Evolutionary conservation across 2,113 vertebrate species (phyloP), one percentile per base, ranked within the genome.

Genomic region (Tapirus terrestris): DNA sequence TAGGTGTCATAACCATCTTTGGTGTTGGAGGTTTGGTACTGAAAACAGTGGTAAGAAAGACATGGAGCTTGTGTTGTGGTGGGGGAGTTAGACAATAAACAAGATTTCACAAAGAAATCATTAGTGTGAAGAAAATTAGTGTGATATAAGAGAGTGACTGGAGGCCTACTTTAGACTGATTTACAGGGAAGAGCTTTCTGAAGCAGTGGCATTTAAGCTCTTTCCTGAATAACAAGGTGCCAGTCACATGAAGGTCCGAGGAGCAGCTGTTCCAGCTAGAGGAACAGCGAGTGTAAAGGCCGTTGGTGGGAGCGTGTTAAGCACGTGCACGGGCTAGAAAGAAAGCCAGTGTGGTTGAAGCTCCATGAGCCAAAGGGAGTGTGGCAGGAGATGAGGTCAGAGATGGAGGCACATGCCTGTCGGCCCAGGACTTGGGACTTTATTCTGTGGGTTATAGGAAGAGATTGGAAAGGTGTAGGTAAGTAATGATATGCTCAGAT

Each of bases 31-130:
- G 48, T 39, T 83, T 48, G 60, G 14, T 75, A 14, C 31, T 86
- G 33, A 5, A 29, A 90, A 51, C 45, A 48, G 20, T 12, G 21
- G 70, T 85, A 45, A 63, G 51, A 92, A 91, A 79, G 84, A 65
- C 14, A 31, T 3, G 1, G 65, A 23, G 36, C 51, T 91, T 9
- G 7, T 25, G 7, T 20, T 85, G 53, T 13, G 4, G 6, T 33
- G 6, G 11, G 36, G 18, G 10, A 53, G 29, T 31, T 70, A 61
- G 73, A 58, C 29, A 58, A 23, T n/a, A 61, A 91, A 88, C 21
- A 67, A 43, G 31, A 67, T 73, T 84, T 92, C 80, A 45, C 86
- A 51, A 82, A 82, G 91, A 81, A 91, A 67, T 80, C 63, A 3
- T 53, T 60, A 5, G 20, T 45, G n/a, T 95, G 51, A 93, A 91